Evolutionary conservation across 2,797 vertebrate genomes (phyloP).

Genomic region (Alosa sapidissima): DNA sequence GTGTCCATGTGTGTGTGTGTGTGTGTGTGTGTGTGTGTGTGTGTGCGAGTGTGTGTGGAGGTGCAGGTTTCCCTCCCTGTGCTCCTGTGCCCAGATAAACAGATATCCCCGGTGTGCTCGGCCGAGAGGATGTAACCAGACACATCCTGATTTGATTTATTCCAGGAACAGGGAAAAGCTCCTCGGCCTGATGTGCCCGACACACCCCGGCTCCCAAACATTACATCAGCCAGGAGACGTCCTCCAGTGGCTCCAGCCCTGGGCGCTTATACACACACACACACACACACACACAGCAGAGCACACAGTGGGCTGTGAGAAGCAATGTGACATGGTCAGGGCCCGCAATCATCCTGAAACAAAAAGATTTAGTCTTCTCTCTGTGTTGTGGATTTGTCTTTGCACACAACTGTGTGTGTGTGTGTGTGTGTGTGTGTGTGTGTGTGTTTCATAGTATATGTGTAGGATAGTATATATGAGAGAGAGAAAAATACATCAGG

Average conservation of each 20-base stretch:
- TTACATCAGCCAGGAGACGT: background rate
- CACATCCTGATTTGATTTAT: slow-evolving; percentile 62
- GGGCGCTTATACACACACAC: background rate
- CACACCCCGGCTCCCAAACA: background rate
- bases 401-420: too few species aligned
- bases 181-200: slow-evolving; percentile 48
- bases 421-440: too few species aligned
- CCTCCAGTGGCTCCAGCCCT: background rate
- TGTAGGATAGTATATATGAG: background rate
- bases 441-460: too few species aligned
- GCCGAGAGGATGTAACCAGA: slow-evolving; percentile 50
- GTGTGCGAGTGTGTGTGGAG: background rate
- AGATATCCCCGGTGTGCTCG: slow-evolving; percentile 52
- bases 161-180: slow-evolving; percentile 53
- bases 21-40: slow-evolving; percentile 22
- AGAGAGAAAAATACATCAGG: background rate
- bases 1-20: slow-evolving; percentile 5
- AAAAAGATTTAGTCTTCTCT: too few species aligned
- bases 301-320: background rate
- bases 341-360: too few species aligned
- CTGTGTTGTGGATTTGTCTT: too few species aligned
- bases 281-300: slow-evolving; percentile 6
- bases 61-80: slow-evolving; percentile 26
- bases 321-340: too few species aligned
- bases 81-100: slow-evolving; percentile 52